These are phyloP conservation scores for Busseola fusca DNA, from an alignment of 2,888 invertebrate genomes.

Conservation along the genomic window DNA sequence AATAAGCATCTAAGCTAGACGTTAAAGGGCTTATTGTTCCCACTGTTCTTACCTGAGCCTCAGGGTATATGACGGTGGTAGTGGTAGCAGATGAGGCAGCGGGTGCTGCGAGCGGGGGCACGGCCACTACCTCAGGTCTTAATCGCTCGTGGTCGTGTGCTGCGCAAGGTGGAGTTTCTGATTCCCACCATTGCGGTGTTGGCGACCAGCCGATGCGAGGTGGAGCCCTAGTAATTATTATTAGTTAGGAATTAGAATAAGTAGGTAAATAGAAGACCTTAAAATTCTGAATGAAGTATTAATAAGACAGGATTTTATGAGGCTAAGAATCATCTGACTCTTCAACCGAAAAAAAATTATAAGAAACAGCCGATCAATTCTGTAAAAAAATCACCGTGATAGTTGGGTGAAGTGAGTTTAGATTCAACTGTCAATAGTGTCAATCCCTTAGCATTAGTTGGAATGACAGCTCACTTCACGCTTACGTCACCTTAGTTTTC, in stretches of 20 bases:
- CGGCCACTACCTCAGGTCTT: conserved; percentile 95
- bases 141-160: conserved; percentile 96
- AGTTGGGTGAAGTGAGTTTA: no score
- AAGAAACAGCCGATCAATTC: no score
- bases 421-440: no score
- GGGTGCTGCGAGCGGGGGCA: conserved; percentile 97
- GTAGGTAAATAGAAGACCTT: background rate
- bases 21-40: background rate
- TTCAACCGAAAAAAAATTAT: no score
- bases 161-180: conserved; percentile 90
- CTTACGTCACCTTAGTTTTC: no score
- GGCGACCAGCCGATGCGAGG: conserved; percentile 87
- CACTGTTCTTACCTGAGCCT: conserved; percentile 92
- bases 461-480: no score
- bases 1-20: background rate
- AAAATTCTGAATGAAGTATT: background rate
- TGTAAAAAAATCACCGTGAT: no score
- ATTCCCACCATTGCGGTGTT: conserved; percentile 87
- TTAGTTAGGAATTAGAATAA: conserved; percentile 27
- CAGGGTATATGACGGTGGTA: conserved; percentile 96
- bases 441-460: no score
- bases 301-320: background rate
- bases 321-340: background rate
- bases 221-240: conserved; percentile 73
- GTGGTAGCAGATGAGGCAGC: conserved; percentile 96